phyloP scores from a whole-genome alignment of 2,113 vertebrate genomes.

The Ceyx cyanopectus region DNA sequence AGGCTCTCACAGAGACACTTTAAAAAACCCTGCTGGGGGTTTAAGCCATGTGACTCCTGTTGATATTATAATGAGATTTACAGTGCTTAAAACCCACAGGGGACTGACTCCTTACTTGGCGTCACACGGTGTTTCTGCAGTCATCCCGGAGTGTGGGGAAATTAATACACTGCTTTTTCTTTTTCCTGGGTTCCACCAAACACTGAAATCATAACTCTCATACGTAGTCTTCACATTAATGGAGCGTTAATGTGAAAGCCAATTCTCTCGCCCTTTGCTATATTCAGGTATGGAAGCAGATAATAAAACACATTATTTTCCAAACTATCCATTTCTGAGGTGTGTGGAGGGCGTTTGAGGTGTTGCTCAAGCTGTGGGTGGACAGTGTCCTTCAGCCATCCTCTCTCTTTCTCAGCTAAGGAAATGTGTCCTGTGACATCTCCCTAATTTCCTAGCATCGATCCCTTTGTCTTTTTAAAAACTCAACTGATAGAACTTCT shows the following conservation, averaged over 20 bases:
- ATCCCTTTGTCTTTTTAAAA: background rate
- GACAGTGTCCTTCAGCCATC: background rate
- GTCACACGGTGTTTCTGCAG: background rate
- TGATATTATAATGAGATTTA: slow-evolving; percentile 60
- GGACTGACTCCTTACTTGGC: slow-evolving; percentile 25
- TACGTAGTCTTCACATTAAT: background rate
- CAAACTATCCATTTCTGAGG: background rate
- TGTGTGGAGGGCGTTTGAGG: background rate
- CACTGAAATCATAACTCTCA: background rate
- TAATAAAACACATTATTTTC: slow-evolving; percentile 2
- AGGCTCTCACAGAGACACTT: slow-evolving; percentile 49
- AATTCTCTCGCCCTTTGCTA: background rate
- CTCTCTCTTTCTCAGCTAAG: background rate
- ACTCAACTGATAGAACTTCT: background rate
- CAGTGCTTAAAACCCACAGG: slow-evolving; percentile 43
- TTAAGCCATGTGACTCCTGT: slow-evolving; percentile 57
- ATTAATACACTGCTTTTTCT: background rate
- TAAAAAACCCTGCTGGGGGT: slow-evolving; percentile 59
- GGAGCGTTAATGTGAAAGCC: background rate
- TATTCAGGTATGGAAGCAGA: background rate
- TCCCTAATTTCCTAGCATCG: background rate
- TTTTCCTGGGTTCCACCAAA: background rate
- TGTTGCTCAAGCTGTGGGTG: background rate
- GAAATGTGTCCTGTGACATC: background rate
- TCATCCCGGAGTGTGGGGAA: background rate